Percentiles rank a stretch among this genome's conserved stretches.
These are phyloP conservation scores for Dipus sagitta DNA, from an alignment of 2,797 vertebrate species.

Conservation along the genomic window DNA sequence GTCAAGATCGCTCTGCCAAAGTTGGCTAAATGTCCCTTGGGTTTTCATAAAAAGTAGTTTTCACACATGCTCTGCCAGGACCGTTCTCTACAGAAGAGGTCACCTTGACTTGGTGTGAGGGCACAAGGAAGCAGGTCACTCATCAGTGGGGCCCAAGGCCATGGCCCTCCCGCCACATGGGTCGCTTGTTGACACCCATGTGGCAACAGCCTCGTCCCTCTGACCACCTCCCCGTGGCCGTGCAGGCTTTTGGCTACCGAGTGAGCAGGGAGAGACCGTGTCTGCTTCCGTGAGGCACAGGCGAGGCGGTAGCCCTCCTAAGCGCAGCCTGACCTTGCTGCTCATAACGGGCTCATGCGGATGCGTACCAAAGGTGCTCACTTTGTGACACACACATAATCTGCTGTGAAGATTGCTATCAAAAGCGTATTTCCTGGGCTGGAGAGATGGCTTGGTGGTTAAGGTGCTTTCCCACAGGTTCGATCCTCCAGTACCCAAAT, in stretches of 20 bases:
- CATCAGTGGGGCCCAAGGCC: not conserved
- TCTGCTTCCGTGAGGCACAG: not conserved
- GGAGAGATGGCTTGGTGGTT: too few relatives aligned
- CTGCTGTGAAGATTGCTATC: not conserved
- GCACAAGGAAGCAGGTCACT: rapidly evolving
- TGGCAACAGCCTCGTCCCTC: not conserved
- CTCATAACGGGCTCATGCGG: not conserved
- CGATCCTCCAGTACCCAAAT: too few relatives aligned
- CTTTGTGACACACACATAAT: not conserved
- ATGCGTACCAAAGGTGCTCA: not conserved
- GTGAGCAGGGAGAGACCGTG: not conserved
- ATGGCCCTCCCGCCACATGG: not conserved
- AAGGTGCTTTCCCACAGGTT: too few relatives aligned
- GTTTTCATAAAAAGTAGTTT: not conserved
- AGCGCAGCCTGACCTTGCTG: not conserved
- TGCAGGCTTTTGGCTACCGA: not conserved
- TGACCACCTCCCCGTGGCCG: not conserved
- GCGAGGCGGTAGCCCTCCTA: rapidly evolving
- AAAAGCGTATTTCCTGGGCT: not conserved
- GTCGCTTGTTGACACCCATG: not conserved
- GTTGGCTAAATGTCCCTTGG: not conserved
- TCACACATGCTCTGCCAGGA: not conserved
- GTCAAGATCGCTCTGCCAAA: not conserved
- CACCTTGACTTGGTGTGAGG: not conserved
- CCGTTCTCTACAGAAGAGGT: not conserved